Base-by-base conservation (phyloP, 2,888 invertebrate species). In the Drosophila tanythrix region DNA sequence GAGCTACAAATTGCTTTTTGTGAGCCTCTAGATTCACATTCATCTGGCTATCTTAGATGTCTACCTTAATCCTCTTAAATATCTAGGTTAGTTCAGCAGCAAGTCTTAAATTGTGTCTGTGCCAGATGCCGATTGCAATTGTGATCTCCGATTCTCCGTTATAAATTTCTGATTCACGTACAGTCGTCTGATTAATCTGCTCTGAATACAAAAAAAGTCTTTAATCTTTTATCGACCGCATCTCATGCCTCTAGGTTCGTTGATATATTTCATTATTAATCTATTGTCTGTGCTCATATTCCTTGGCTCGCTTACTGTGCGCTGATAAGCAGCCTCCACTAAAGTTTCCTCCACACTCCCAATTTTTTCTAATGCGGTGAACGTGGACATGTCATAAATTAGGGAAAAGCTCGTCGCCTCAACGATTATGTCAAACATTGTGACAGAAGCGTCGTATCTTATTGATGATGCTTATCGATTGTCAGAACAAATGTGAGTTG, bases 301-400 rank as follows among this genome's bases (percentile, higher is more conserved):
- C 85, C 88, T 88, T 70, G 78, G 61, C 66, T 74, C 69, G 71
- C 43, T 75, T 72, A 76, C 69, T 79, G 70, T 73, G 57, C 55
- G 50, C 59, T 75, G 86, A 88, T 84, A 84, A 76, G 87, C 75
- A 72, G 83, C 57, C 57, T 35, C 60, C 62, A 33, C 31, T 51
- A 48, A 65, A 53, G 69, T 48, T 27, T 43, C 51, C 21, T 43
- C 15, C 27, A 18, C 6, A 55, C 3, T 33, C 2, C 21, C 25
- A 27, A 65, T 52, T 78, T 56, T 71, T 81, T 31, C 55, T 74
- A 70, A 67, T 71, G 82, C 63, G 69, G 62, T 70, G 69, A 69
- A 64, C 58, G 75, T 87, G 84, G 82, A 77, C 89, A 89, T 82
- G 85, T 80, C 89, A 89, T 85, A 85, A 85, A 89, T 89, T 87